Percentiles rank a stretch among this genome's conserved stretches.
Evolutionary conservation across 2,888 invertebrate species (phyloP).

Genomic region (Pseudococcus viburni): DNA sequence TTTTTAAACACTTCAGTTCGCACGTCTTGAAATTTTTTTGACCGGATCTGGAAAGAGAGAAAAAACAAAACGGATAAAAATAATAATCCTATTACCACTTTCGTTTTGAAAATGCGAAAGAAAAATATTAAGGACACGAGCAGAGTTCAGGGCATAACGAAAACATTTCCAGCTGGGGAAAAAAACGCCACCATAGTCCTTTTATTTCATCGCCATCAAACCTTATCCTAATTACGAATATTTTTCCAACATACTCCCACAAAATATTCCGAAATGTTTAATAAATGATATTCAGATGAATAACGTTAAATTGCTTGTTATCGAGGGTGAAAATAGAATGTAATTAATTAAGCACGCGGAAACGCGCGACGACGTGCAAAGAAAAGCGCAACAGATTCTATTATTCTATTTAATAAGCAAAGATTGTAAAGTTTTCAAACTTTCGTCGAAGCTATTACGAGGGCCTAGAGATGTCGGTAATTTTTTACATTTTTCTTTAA

Average conservation of each 20-base stretch:
- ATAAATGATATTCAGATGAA: slow-evolving; percentile 40
- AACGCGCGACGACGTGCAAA: slow-evolving; percentile 17
- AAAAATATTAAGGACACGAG: not conserved
- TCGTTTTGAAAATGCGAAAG: not conserved
- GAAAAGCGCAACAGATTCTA: slow-evolving; percentile 50
- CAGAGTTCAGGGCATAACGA: not conserved
- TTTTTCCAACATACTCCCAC: slow-evolving; percentile 35
- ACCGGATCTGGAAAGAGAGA: not conserved
- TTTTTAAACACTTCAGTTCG: slow-evolving; percentile 33
- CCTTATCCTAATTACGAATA: slow-evolving; percentile 7
- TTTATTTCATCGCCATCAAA: not conserved
- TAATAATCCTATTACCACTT: not conserved
- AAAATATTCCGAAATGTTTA: not conserved
- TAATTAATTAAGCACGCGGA: slow-evolving; percentile 44
- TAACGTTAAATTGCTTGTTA: slow-evolving; percentile 45
- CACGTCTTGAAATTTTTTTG: slow-evolving; percentile 1
- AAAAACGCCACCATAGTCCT: not conserved
- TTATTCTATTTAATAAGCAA: slow-evolving; percentile 45
- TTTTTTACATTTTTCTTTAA: slow-evolving; percentile 41
- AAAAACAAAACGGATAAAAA: slow-evolving; percentile 1
- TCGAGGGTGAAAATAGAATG: slow-evolving; percentile 26
- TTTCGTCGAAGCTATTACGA: slow-evolving; percentile 52
- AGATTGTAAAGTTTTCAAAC: slow-evolving; percentile 54
- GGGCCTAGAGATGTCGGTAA: not conserved
- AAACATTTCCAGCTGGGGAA: not conserved